Percentiles rank a stretch among this genome's conserved stretches.
phyloP scores from a whole-genome alignment of 1,140 invertebrate genomes.

The Episyrphus balteatus region DNA sequence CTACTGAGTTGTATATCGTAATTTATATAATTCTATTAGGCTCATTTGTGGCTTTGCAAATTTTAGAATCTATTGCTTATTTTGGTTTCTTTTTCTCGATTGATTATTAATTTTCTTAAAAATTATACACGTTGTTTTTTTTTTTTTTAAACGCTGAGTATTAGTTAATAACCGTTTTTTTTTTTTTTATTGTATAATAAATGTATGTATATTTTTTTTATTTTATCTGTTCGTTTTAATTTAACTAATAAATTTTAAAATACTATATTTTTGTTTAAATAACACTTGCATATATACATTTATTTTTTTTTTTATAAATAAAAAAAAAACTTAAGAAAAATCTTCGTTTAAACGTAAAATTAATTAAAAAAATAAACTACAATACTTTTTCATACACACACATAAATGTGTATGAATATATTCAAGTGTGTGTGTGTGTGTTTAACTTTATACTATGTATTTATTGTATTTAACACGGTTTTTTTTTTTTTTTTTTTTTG shows the following conservation, averaged over 20 bases:
- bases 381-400: background rate
- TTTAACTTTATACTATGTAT: background rate
- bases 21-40: background rate
- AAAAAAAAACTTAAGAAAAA: background rate
- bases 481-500: background rate
- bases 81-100: background rate
- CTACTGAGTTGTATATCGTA: background rate
- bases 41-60: background rate
- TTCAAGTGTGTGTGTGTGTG: background rate
- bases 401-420: background rate
- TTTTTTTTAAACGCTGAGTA: background rate
- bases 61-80: background rate
- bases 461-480: background rate
- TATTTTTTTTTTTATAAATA: background rate
- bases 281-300: background rate
- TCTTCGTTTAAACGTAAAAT: background rate
- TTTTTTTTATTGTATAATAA: background rate
- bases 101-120: background rate
- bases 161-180: background rate
- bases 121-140: background rate
- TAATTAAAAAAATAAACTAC: background rate
- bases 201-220: background rate
- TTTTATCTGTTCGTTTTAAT: background rate
- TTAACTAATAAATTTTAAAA: too few species aligned
- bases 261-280: background rate